Percentiles rank a stretch among this genome's conserved stretches.
Conservation (phyloP, 2,888 invertebrate genomes). For the Melieria omissa region DNA sequence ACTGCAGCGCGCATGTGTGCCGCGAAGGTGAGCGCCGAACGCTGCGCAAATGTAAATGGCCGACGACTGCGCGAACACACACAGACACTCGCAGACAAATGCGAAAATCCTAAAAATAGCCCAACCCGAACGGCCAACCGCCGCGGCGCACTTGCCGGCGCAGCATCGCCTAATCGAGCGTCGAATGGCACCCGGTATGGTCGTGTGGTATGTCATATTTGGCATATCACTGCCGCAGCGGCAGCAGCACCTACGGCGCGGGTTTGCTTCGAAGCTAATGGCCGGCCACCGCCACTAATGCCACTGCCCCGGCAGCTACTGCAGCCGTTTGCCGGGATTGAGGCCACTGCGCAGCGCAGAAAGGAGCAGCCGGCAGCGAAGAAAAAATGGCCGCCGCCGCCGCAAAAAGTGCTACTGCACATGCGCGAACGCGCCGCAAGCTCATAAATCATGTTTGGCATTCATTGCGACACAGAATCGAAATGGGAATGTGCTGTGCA, state of each 20-base stretch:
- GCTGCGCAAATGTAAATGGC: not conserved
- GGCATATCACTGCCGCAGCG: not conserved
- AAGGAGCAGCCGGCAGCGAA: too few species aligned
- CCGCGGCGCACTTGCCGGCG: not conserved
- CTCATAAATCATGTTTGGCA: slow-evolving; percentile 31
- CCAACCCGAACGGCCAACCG: not conserved
- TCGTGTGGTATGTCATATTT: slow-evolving; percentile 15
- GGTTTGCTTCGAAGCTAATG: not conserved
- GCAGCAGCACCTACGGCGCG: not conserved
- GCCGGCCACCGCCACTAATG: not conserved
- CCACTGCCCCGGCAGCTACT: too few species aligned
- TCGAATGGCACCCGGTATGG: slow-evolving; percentile 2
- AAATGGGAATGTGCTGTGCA: slow-evolving; percentile 22
- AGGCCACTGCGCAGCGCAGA: too few species aligned
- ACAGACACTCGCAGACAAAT: not conserved
- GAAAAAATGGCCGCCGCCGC: too few species aligned
- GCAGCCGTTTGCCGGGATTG: not conserved
- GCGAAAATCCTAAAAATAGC: slow-evolving; percentile 27
- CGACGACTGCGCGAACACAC: not conserved
- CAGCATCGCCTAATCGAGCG: too few species aligned
- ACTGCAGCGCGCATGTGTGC: slow-evolving; percentile 5
- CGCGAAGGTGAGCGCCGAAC: too few species aligned
- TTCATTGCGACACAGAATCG: slow-evolving; percentile 32
- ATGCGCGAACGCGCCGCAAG: slow-evolving; percentile 17
- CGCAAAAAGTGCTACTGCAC: not conserved